These are phyloP conservation scores for Diphyllodes magnificus DNA, from an alignment of 2,113 vertebrate species.

Conservation along the genomic window DNA sequence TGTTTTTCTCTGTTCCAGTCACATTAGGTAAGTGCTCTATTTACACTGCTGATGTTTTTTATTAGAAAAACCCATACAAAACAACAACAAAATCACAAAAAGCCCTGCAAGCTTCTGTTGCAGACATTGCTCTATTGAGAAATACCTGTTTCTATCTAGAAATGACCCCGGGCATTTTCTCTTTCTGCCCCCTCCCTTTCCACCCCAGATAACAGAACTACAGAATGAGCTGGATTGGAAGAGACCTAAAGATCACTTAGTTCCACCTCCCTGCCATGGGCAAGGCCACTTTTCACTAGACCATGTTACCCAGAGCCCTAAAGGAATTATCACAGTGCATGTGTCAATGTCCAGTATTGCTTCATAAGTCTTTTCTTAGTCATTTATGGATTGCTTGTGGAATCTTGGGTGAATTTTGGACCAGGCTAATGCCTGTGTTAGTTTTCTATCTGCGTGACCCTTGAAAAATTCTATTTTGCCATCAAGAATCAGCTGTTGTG, in stretches of 20 bases:
- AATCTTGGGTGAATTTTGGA: neutral
- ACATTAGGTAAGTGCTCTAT: neutral
- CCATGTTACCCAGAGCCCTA: accelerated
- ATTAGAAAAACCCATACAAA: neutral
- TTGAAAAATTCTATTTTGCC: neutral
- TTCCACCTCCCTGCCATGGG: neutral
- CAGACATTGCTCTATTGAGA: neutral
- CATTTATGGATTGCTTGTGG: neutral
- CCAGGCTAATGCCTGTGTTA: neutral
- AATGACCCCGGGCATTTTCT: neutral
- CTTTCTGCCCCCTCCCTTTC: neutral
- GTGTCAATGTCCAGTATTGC: neutral
- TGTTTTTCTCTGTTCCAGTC: neutral
- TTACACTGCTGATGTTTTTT: neutral
- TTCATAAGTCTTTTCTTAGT: neutral
- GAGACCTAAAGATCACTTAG: neutral
- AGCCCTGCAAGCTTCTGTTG: neutral
- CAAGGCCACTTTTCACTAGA: neutral
- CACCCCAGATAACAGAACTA: neutral
- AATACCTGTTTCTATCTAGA: neutral
- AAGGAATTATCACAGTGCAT: neutral
- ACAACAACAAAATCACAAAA: neutral
- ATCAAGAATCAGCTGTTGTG: neutral
- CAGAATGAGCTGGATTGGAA: neutral
- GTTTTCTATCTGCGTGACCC: accelerated